A percentile compares a stretch with the other conserved stretches of the same genome.
phyloP scores from a whole-genome alignment of 2,888 invertebrate genomes.

The Elgonia sp. region DNA sequence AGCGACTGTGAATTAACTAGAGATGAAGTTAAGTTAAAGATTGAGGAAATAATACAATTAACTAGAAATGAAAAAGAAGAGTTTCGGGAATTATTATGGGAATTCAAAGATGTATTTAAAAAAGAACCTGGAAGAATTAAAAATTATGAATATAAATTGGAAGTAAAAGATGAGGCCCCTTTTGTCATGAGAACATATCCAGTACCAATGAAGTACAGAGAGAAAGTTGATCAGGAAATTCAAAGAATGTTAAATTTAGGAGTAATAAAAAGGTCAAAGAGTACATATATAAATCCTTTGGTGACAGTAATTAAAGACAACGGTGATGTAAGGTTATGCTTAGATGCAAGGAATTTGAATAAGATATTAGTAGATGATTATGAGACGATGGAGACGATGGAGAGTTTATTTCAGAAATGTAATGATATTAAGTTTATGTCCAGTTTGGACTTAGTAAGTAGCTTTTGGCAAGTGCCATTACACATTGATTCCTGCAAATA shows the following conservation, averaged over 20 bases:
- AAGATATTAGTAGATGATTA: not conserved
- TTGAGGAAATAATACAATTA: not conserved
- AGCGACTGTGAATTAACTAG: not conserved
- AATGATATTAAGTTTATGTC: not conserved
- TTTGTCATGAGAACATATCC: not conserved
- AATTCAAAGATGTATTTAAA: no score
- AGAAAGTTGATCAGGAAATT: not conserved
- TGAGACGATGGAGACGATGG: not conserved
- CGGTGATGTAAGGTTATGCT: not conserved
- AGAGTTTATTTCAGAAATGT: not conserved
- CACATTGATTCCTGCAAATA: not conserved
- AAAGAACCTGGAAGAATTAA: not conserved
- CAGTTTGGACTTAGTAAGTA: not conserved
- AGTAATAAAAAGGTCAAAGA: not conserved
- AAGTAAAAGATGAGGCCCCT: not conserved
- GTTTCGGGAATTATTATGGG: no score
- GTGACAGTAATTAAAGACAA: not conserved
- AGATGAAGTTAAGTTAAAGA: not conserved
- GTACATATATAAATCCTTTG: not conserved
- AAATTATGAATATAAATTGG: not conserved
- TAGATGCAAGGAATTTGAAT: not conserved
- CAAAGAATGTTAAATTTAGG: not conserved
- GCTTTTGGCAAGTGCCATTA: not conserved
- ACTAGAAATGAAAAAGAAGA: not conserved
- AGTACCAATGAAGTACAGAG: not conserved